Evolutionary conservation across 2,888 invertebrate genomes (phyloP).

Genomic region (Selenia dentaria): DNA sequence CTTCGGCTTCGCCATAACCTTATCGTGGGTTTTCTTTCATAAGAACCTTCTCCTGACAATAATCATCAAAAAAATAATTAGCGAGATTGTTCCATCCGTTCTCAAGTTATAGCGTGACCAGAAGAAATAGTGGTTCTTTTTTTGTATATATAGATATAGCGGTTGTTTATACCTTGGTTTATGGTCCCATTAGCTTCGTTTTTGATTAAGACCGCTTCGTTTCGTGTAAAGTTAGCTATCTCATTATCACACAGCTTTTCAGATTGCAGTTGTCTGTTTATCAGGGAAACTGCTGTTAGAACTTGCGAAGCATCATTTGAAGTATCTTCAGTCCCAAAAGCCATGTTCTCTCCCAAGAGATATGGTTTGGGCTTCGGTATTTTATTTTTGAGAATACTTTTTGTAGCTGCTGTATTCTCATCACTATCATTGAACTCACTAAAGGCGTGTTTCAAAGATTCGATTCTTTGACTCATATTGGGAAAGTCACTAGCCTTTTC

Average conservation of each 20-base stretch:
- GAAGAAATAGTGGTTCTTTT: too few relatives aligned
- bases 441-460: constrained; percentile 39
- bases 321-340: constrained; percentile 59
- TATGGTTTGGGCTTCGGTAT: constrained; percentile 90
- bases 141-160: too few relatives aligned
- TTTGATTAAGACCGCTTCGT: constrained; percentile 42
- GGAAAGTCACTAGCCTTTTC: constrained; percentile 56
- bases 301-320: constrained; percentile 38
- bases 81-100: too few relatives aligned
- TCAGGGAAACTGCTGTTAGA: constrained; percentile 63
- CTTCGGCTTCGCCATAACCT: too few relatives aligned
- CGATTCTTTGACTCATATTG: constrained; percentile 39
- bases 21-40: too few relatives aligned
- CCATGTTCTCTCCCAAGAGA: constrained; percentile 88
- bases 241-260: constrained; percentile 52
- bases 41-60: too few relatives aligned
- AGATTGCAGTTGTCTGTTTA: constrained; percentile 65
- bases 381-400: constrained; percentile 90
- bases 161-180: constrained; percentile 55
- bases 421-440: constrained; percentile 68
- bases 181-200: constrained; percentile 52
- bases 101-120: too few relatives aligned
- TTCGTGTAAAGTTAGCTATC: constrained; percentile 42
- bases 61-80: too few relatives aligned
- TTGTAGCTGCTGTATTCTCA: constrained; percentile 84